Evolutionary conservation across 2,888 invertebrate genomes (phyloP).

Genomic region (Heliconius aoede): DNA sequence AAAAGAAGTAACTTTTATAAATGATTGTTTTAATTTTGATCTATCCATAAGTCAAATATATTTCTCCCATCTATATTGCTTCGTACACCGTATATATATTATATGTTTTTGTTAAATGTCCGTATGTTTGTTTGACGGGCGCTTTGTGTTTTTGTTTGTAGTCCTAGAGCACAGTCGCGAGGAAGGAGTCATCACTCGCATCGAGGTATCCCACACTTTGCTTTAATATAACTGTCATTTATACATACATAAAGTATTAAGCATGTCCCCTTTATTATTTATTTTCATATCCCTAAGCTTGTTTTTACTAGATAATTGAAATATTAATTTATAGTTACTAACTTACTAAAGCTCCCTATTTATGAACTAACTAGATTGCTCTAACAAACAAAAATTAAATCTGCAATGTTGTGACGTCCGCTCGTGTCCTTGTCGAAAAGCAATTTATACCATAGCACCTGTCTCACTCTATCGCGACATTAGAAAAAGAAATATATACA

Average conservation of each 20-base stretch:
- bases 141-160: slow-evolving; percentile 82
- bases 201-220: slow-evolving; percentile 81
- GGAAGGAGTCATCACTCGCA: slow-evolving; percentile 84
- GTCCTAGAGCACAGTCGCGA: slow-evolving; percentile 84
- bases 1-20: not conserved
- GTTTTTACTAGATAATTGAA: slow-evolving; percentile 11
- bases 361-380: slow-evolving; percentile 42
- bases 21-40: not conserved
- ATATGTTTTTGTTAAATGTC: slow-evolving; percentile 66
- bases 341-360: slow-evolving; percentile 13
- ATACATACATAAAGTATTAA: slow-evolving; percentile 30
- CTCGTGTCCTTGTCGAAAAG: slow-evolving; percentile 66
- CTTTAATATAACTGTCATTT: slow-evolving; percentile 63
- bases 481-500: not conserved
- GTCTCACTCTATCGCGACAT: not conserved
- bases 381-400: slow-evolving; percentile 41
- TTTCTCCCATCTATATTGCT: slow-evolving; percentile 30
- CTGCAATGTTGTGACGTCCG: slow-evolving; percentile 81
- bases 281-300: slow-evolving; percentile 33
- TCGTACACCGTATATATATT: slow-evolving; percentile 47
- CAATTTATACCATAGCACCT: slow-evolving; percentile 1
- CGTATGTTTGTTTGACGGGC: slow-evolving; percentile 77
- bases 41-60: slow-evolving; percentile 6
- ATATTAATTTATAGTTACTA: slow-evolving; percentile 19
- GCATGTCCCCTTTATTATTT: slow-evolving; percentile 40